Conservation (phyloP, 2,888 invertebrate genomes). For the Lacanobia wlatinum region DNA sequence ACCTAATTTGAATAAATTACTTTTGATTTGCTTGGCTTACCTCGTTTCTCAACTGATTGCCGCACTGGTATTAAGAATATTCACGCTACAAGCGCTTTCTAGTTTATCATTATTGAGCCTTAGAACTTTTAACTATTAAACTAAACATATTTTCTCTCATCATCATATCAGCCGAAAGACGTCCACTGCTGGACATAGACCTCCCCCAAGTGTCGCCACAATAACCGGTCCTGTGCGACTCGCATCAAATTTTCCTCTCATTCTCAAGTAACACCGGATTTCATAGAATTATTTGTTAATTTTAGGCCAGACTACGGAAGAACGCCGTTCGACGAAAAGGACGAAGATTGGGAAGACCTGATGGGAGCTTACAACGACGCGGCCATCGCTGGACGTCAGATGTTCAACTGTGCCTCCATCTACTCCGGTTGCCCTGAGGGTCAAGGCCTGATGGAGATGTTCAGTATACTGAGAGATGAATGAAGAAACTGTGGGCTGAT, state of each 20-base stretch:
- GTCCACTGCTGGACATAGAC: no score
- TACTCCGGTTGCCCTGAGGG: constrained; percentile 92
- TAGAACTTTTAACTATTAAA: no score
- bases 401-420: constrained; percentile 92
- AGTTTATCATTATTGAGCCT: not conserved
- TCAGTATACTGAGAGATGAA: constrained; percentile 82
- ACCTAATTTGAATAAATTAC: no score
- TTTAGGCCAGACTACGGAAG: constrained; percentile 91
- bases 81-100: no score
- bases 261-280: not conserved
- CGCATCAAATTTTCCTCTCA: not conserved
- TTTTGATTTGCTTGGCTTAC: no score
- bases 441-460: constrained; percentile 91
- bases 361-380: constrained; percentile 91
- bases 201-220: no score
- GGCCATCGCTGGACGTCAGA: constrained; percentile 91
- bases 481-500: constrained; percentile 46
- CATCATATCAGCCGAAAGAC: no score
- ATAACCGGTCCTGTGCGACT: no score
- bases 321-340: constrained; percentile 86
- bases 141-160: no score
- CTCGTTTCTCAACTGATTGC: not conserved
- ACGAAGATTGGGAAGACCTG: constrained; percentile 74
- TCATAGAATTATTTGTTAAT: constrained; percentile 50
- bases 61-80: no score